phyloP scores from a whole-genome alignment of 1,140 invertebrate genomes.

The Danaus melanippus region DNA sequence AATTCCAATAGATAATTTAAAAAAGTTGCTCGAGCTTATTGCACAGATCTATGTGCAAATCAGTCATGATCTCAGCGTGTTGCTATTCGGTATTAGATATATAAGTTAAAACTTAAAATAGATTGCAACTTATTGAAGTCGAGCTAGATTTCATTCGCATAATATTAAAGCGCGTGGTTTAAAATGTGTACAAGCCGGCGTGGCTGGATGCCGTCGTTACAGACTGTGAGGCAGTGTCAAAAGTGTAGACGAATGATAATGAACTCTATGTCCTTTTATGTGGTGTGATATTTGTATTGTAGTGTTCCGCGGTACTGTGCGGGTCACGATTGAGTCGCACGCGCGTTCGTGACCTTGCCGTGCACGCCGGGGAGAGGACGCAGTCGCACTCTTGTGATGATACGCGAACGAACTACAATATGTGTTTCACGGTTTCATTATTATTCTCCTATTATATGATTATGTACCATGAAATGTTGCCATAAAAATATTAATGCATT shows the following conservation, averaged over 20 bases:
- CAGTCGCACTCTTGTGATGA: conserved; percentile 60
- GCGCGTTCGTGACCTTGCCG: conserved; percentile 68
- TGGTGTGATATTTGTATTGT: conserved; percentile 36
- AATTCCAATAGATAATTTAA: too few species aligned
- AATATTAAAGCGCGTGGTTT: conserved; percentile 32
- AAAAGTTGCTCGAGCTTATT: too few species aligned
- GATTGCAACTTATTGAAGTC: conserved; percentile 21
- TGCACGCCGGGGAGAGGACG: conserved; percentile 53
- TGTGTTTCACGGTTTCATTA: conserved; percentile 14
- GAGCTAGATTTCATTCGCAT: conserved; percentile 22
- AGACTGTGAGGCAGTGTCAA: conserved; percentile 25
- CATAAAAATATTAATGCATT: too few species aligned
- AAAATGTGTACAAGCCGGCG: too few species aligned
- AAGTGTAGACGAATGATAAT: conserved; percentile 34
- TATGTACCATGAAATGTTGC: too few species aligned
- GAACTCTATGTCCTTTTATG: conserved; percentile 34
- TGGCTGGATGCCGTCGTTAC: conserved; percentile 15
- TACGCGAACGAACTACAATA: conserved; percentile 33
- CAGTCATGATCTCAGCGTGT: conserved; percentile 54
- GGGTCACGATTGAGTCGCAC: conserved; percentile 63
- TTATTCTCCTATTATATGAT: background rate
- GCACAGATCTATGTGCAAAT: conserved; percentile 25
- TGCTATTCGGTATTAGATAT: conserved; percentile 36
- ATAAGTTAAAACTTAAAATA: conserved; percentile 28
- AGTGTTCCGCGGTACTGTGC: conserved; percentile 33